Evolutionary conservation across 2,113 vertebrate species (phyloP).

Genomic region (Eidolon helvum): DNA sequence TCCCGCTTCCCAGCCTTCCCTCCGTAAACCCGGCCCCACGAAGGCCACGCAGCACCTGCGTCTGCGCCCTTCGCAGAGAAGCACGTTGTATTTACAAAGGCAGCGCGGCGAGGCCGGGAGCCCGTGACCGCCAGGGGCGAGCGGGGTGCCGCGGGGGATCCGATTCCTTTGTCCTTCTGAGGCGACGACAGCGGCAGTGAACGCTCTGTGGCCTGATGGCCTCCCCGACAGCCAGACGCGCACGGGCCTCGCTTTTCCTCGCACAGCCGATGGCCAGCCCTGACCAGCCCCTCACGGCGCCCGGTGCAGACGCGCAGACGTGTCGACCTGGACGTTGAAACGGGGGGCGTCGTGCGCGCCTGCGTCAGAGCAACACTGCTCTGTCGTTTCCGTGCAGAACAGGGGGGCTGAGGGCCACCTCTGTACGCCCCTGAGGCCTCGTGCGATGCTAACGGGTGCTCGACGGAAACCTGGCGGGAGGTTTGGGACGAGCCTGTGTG

Average conservation of each 20-base stretch:
- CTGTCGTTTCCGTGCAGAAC: accelerated
- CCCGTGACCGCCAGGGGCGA: neutral
- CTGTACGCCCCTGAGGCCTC: neutral
- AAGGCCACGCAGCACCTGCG: accelerated
- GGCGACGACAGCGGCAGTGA: neutral
- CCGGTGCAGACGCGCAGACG: neutral
- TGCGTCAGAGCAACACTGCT: accelerated
- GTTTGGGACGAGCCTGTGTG: accelerated
- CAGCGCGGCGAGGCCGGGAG: neutral
- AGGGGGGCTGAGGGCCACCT: accelerated
- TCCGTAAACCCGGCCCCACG: neutral
- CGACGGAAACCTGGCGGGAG: accelerated
- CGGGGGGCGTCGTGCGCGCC: neutral
- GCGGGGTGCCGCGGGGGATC: neutral
- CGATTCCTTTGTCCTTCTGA: neutral
- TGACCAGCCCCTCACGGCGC: neutral
- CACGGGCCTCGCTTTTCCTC: neutral
- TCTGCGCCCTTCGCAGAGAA: neutral
- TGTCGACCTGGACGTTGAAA: neutral
- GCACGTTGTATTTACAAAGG: neutral
- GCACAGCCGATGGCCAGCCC: neutral
- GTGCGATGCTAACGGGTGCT: accelerated
- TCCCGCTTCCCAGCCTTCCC: accelerated
- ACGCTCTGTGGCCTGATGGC: neutral
- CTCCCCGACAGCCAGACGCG: neutral